phyloP scores from a whole-genome alignment of 2,888 invertebrate species.

The Hoplodrina ambigua region DNA sequence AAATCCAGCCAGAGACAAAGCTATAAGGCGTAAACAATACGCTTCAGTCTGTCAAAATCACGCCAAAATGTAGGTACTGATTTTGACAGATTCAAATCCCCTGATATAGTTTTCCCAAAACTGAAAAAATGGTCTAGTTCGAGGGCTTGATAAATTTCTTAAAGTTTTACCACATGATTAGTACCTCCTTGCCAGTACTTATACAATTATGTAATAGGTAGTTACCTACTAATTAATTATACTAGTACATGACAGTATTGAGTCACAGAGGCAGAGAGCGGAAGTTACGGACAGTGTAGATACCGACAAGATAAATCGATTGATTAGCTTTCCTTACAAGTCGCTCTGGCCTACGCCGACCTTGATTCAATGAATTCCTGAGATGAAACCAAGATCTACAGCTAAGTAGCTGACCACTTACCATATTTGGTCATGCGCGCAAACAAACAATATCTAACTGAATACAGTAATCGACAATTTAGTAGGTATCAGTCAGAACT shows the following conservation, averaged over 20 bases:
- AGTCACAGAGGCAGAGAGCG: constrained; percentile 33
- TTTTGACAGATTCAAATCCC: too few relatives aligned
- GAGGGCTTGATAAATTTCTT: too few relatives aligned
- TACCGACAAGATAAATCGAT: constrained; percentile 50
- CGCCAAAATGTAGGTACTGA: too few relatives aligned
- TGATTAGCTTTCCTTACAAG: constrained; percentile 63
- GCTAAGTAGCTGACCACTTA: constrained; percentile 28
- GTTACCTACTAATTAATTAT: background rate
- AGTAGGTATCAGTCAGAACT: constrained; percentile 54
- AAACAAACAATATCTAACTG: constrained; percentile 57
- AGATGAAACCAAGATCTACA: constrained; percentile 57
- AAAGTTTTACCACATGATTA: too few relatives aligned
- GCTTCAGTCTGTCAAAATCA: too few relatives aligned
- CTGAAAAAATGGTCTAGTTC: too few relatives aligned
- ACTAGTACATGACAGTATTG: constrained; percentile 6
- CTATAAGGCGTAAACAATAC: too few relatives aligned
- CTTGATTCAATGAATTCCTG: constrained; percentile 62
- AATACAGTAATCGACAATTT: constrained; percentile 55
- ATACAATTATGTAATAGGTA: too few relatives aligned
- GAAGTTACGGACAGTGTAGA: constrained; percentile 50
- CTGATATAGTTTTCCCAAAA: too few relatives aligned
- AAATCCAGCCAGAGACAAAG: too few relatives aligned
- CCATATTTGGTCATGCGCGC: constrained; percentile 42
- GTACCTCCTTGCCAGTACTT: too few relatives aligned
- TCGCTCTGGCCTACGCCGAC: constrained; percentile 59